These are phyloP conservation scores for Oophaga pumilio DNA, from an alignment of 2,113 vertebrate species.

Conservation along the genomic window DNA sequence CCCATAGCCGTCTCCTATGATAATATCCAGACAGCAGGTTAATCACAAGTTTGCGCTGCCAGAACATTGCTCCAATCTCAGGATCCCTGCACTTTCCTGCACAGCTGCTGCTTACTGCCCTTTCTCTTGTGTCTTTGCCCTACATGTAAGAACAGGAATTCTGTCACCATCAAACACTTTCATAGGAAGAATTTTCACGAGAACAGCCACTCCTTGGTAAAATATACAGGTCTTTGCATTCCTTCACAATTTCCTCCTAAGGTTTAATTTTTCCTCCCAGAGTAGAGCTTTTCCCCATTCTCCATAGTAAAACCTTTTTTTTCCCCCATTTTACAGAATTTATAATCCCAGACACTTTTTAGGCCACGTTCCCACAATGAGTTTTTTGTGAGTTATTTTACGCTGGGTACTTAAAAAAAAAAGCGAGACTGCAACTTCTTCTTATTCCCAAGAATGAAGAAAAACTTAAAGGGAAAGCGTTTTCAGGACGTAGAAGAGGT, in stretches of 20 bases:
- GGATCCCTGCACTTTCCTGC: neutral
- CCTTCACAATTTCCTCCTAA: neutral
- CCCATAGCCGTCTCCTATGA: neutral
- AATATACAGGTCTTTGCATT: constrained; percentile 23
- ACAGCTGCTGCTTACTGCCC: neutral
- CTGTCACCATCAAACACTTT: constrained; percentile 29
- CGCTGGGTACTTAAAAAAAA: too few species aligned
- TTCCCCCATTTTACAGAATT: neutral
- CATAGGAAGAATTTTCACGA: neutral
- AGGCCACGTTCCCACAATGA: neutral
- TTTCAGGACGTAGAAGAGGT: too few species aligned
- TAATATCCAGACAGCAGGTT: neutral
- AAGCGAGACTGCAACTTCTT: too few species aligned
- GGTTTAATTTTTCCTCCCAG: neutral
- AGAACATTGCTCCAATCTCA: neutral
- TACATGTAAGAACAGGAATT: constrained; percentile 24
- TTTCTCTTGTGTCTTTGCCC: neutral
- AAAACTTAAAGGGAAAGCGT: too few species aligned
- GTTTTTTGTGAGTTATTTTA: too few species aligned
- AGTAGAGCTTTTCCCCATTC: neutral
- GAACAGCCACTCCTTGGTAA: constrained; percentile 32
- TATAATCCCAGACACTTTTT: neutral
- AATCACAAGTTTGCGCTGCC: neutral
- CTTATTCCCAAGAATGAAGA: too few species aligned
- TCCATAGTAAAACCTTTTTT: neutral